A percentile compares a stretch with the other conserved stretches of the same genome.
phyloP scores from a whole-genome alignment of 2,113 vertebrate genomes.

The Podilymbus podiceps region DNA sequence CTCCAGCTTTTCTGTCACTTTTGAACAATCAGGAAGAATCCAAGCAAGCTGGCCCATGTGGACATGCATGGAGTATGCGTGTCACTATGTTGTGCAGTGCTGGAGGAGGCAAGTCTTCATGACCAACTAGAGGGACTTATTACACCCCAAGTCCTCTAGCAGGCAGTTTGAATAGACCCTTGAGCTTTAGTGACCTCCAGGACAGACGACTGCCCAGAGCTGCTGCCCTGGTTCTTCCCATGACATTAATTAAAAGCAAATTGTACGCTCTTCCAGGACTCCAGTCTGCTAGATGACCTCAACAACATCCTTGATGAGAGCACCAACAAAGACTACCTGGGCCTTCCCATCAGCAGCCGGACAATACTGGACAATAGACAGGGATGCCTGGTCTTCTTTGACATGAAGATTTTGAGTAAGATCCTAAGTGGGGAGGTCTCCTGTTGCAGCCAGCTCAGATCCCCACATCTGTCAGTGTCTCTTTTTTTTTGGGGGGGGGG shows the following conservation, averaged over 20 bases:
- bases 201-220: not conserved
- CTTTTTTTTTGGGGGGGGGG: not conserved
- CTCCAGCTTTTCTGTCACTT: not conserved
- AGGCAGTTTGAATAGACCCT: not conserved
- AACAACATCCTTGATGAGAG: not conserved
- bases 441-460: not conserved
- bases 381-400: conserved; percentile 64
- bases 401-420: conserved; percentile 63
- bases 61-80: not conserved
- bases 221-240: not conserved
- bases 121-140: not conserved
- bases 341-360: not conserved
- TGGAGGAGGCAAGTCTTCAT: not conserved
- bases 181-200: not conserved
- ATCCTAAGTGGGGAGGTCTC: not conserved
- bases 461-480: not conserved
- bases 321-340: not conserved
- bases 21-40: not conserved
- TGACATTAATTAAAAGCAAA: not conserved
- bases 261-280: not conserved
- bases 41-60: accelerated
- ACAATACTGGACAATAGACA: not conserved
- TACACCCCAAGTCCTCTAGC: not conserved
- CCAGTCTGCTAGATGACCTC: not conserved
- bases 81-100: not conserved